A percentile compares a stretch with the other conserved stretches of the same genome.
phyloP scores from a whole-genome alignment of 2,113 vertebrate genomes.

The Proterorhinus semilunaris region DNA sequence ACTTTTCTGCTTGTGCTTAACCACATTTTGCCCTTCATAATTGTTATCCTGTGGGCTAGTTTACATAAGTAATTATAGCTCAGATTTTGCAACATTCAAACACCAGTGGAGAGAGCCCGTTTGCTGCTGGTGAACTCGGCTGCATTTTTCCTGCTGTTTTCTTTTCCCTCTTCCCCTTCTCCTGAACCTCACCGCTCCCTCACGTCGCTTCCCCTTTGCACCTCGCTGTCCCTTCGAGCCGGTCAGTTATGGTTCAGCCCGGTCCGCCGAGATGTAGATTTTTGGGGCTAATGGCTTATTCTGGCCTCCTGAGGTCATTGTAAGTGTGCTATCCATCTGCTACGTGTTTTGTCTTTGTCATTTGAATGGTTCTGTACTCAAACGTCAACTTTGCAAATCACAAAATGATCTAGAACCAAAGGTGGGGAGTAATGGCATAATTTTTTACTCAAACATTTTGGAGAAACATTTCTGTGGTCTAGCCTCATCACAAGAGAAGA shows the following conservation, averaged over 20 bases:
- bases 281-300: conserved; percentile 28
- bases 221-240: conserved; percentile 48
- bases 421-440: too few relatives aligned
- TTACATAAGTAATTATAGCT: conserved; percentile 61
- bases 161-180: conserved; percentile 5
- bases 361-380: not conserved
- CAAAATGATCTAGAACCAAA: too few relatives aligned
- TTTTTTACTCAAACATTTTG: too few relatives aligned
- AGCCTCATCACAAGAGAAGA: too few relatives aligned
- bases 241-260: conserved; percentile 44
- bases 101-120: conserved; percentile 60
- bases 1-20: too few relatives aligned
- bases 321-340: conserved; percentile 25
- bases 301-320: conserved; percentile 38
- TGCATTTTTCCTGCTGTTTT: conserved; percentile 47
- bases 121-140: conserved; percentile 67
- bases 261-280: conserved; percentile 36
- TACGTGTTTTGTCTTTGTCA: conserved; percentile 10
- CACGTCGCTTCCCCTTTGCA: conserved; percentile 11
- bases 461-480: too few relatives aligned
- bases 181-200: not conserved
- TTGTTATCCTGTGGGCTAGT: conserved; percentile 14
- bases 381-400: not conserved
- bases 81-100: conserved; percentile 61
- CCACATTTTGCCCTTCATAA: too few relatives aligned